A percentile compares a stretch with the other conserved stretches of the same genome.
Conservation (phyloP, 2,888 invertebrate genomes). For the Agrochola litura region DNA sequence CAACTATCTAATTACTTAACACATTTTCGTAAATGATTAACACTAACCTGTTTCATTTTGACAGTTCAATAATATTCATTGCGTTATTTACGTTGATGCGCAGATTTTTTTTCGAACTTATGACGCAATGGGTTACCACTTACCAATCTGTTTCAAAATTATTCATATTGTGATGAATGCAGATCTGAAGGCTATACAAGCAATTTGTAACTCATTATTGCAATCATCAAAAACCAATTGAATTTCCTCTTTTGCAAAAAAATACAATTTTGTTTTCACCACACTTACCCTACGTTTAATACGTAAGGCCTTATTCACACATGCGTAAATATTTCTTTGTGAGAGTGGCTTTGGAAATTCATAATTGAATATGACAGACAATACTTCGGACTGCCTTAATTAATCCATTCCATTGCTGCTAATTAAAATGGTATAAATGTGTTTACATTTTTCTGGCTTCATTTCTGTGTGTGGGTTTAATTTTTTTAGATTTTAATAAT, state of each 20-base stretch:
- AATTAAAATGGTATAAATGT: conserved; percentile 41
- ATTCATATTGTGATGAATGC: too few relatives aligned
- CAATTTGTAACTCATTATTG: not conserved
- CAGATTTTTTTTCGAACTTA: too few relatives aligned
- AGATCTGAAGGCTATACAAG: not conserved
- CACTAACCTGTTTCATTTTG: too few relatives aligned
- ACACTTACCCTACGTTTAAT: not conserved
- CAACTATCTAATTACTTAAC: too few relatives aligned
- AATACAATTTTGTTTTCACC: not conserved
- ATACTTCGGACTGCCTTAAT: conserved; percentile 42
- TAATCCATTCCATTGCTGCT: conserved; percentile 42
- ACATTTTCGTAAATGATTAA: too few relatives aligned
- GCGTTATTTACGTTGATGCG: too few relatives aligned
- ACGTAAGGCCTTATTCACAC: not conserved
- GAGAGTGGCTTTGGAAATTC: conserved; percentile 21
- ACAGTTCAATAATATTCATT: too few relatives aligned
- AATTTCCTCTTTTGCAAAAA: not conserved
- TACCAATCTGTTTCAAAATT: too few relatives aligned
- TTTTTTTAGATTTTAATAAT: not conserved
- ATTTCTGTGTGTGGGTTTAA: not conserved
- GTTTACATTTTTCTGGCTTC: conserved; percentile 26
- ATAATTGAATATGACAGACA: conserved; percentile 40
- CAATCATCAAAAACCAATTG: not conserved
- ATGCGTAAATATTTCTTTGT: conserved; percentile 21
- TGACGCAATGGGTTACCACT: too few relatives aligned